phyloP scores from a whole-genome alignment of 1,140 invertebrate species.

The Neomicropteryx cornuta region DNA sequence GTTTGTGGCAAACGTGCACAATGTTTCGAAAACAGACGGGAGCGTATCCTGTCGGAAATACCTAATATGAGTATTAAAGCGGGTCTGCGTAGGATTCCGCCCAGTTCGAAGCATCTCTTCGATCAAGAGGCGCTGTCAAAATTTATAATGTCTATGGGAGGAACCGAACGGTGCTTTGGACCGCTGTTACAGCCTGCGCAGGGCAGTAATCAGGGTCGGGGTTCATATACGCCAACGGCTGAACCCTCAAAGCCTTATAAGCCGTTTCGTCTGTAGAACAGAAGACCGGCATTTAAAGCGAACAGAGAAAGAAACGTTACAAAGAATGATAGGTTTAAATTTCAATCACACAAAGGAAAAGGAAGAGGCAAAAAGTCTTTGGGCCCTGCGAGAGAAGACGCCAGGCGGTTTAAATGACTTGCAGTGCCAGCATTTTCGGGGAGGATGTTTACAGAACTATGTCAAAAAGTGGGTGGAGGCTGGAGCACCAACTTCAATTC shows the following conservation, averaged over 20 bases:
- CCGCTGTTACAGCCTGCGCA: constrained; percentile 5
- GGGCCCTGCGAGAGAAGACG: no score
- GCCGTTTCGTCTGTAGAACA: not conserved
- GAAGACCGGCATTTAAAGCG: not conserved
- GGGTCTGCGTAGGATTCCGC: constrained; percentile 14
- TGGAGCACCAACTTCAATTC: constrained; percentile 12
- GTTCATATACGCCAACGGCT: not conserved
- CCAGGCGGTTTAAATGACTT: no score
- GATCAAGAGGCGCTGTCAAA: constrained; percentile 12
- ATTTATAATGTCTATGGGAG: constrained; percentile 17
- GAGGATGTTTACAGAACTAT: constrained; percentile 13
- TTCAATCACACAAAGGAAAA: constrained; percentile 1
- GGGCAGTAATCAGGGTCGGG: not conserved
- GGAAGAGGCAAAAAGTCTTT: no score
- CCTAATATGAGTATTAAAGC: constrained; percentile 14
- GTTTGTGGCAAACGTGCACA: constrained; percentile 21
- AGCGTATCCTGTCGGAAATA: constrained; percentile 12
- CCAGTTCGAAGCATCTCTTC: constrained; percentile 16
- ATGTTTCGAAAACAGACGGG: constrained; percentile 18
- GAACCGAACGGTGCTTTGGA: constrained; percentile 14
- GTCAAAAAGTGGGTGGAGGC: constrained; percentile 10
- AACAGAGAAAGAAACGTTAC: not conserved
- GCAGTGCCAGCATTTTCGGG: constrained; percentile 7
- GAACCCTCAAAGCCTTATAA: not conserved
- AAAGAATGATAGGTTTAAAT: not conserved